phyloP scores from a whole-genome alignment of 2,113 vertebrate species.

The Myotis brandtii region DNA sequence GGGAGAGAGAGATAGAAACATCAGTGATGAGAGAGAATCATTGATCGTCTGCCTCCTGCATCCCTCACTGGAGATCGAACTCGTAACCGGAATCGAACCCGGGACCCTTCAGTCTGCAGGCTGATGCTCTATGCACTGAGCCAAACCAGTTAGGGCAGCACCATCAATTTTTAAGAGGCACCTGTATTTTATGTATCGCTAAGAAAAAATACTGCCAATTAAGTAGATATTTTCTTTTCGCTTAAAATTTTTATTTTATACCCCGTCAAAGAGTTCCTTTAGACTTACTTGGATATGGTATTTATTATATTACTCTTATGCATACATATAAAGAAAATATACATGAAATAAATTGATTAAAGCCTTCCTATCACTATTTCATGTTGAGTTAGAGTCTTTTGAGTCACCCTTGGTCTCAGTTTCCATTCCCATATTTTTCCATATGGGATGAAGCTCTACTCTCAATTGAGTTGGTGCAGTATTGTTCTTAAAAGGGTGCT shows the following conservation, averaged over 20 bases:
- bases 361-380: background rate
- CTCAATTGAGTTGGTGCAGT: background rate
- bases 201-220: background rate
- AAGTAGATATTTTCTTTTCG: background rate
- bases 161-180: background rate
- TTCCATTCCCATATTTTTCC: constrained; percentile 10
- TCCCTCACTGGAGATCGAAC: too few species aligned
- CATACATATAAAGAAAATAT: background rate
- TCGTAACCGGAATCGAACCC: too few species aligned
- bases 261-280: background rate
- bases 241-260: constrained; percentile 32
- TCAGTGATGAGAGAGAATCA: too few species aligned
- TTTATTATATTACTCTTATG: background rate
- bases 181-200: constrained; percentile 19
- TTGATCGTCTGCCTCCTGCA: too few species aligned
- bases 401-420: background rate
- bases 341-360: constrained; percentile 2
- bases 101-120: too few species aligned
- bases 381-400: background rate
- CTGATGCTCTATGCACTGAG: too few species aligned
- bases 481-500: background rate
- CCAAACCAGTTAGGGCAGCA: background rate
- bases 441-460: background rate
- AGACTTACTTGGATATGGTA: background rate
- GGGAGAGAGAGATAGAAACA: too few species aligned